Base-by-base conservation (phyloP, 1,140 invertebrate species). In the Trichoplusia ni region DNA sequence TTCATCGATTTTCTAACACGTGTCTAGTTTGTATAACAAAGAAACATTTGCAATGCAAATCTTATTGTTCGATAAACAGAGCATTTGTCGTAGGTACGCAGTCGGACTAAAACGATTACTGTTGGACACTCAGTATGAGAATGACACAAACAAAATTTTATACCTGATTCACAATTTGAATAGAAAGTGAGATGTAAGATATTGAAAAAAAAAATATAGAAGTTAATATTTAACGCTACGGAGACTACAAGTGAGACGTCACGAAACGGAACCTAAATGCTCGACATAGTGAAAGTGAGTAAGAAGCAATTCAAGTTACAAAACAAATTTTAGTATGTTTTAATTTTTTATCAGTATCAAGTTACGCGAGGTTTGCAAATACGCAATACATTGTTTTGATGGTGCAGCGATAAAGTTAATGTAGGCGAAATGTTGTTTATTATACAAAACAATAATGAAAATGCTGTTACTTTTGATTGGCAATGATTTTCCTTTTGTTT, bases 231-330 rank as follows among this genome's bases (percentile, higher is more conserved):
- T 67, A 71, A 77, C 69, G 68, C 62, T 71, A 64, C 61, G 47
- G 51, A 78, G 60, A 77, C 56, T 58, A 65, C 49, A 49, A 49
- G 47, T 66, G 68, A 69, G 74, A 78, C 79, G 75, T 83, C 75
- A 82, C 71, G 75, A 77, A 79, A 77, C 67, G 79, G 71, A 80
- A 84, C 76, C 76, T 78, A 81, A 84, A 73, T 81, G 73, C 76
- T 76, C 54, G 74, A 58, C 64, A 68, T 64, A 82, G 85, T 88
- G 85, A 86, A 86, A 85, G 84, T 86, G 73, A 84, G 80, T 46
- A 69, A 78, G 70, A 75, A 75, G 75, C 72, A 80, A 81, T 81
- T 76, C 71, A 78, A 73, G 69, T 69, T 71, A 78, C 76, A 81
- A 76, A 70, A 75, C 58, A 78, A 76, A 67, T 66, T 71, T 53